A percentile compares a stretch with the other conserved stretches of the same genome.
phyloP scores from a whole-genome alignment of 2,113 vertebrate genomes.

The Istiophorus platypterus region DNA sequence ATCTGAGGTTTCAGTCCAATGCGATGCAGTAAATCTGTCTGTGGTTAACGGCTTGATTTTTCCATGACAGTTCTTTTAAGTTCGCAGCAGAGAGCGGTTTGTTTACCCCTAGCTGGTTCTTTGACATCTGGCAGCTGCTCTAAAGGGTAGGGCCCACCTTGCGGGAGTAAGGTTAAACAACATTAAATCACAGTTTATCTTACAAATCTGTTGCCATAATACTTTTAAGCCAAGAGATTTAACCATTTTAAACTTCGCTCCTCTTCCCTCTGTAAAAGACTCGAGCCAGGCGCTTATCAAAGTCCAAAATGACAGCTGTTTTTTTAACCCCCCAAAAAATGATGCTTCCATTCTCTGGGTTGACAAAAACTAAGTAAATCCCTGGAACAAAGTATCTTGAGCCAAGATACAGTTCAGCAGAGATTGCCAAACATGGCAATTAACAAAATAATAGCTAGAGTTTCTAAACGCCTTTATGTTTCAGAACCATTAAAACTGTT shows the following conservation, averaged over 20 bases:
- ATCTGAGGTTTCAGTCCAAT: not conserved
- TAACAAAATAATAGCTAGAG: not conserved
- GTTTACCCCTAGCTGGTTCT: not conserved
- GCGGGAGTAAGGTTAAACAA: not conserved
- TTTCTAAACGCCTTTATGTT: not conserved
- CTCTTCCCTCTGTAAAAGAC: not conserved
- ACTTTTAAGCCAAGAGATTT: not conserved
- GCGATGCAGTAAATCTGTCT: not conserved
- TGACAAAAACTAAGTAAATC: too few species aligned
- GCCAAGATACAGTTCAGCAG: not conserved
- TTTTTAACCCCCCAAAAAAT: too few species aligned
- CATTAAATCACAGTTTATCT: slow-evolving; percentile 1
- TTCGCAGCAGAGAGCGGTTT: not conserved
- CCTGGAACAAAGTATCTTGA: not conserved
- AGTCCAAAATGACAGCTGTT: too few species aligned
- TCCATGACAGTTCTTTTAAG: not conserved
- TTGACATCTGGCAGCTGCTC: not conserved
- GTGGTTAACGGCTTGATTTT: not conserved
- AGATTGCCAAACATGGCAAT: not conserved
- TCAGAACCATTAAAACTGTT: not conserved
- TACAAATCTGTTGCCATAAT: not conserved
- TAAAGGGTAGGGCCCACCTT: not conserved
- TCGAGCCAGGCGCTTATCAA: too few species aligned
- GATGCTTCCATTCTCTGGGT: too few species aligned
- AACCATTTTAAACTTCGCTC: not conserved